Conservation (phyloP, 2,888 invertebrate species). For the Pachymerium ferrugineum region DNA sequence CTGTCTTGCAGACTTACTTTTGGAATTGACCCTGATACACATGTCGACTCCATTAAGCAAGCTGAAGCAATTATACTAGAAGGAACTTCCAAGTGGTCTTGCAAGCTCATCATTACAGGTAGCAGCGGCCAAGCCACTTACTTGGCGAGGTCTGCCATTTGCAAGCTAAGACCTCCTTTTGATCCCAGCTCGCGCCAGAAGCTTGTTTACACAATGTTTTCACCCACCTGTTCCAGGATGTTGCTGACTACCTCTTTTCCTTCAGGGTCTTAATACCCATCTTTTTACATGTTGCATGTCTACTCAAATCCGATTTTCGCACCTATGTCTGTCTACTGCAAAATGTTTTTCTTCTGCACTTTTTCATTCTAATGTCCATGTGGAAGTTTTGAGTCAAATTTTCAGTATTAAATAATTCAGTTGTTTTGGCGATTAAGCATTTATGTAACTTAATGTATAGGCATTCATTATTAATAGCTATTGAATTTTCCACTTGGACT, state of each 20-base stretch:
- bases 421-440: no score
- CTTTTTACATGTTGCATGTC: neutral
- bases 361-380: neutral
- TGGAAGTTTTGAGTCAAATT: neutral
- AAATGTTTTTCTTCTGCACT: neutral
- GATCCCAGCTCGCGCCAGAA: neutral
- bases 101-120: constrained; percentile 99
- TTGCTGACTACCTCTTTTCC: neutral
- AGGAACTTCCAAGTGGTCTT: constrained; percentile 99
- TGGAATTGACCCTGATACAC: constrained; percentile 94
- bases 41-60: constrained; percentile 95
- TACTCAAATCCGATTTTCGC: no score
- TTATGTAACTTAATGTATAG: neutral
- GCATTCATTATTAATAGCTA: neutral
- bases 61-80: constrained; percentile 96
- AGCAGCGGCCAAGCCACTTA: constrained; percentile 42
- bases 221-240: neutral
- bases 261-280: neutral
- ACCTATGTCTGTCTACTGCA: neutral
- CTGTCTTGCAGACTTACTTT: constrained; percentile 78
- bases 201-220: neutral
- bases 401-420: no score
- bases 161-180: neutral
- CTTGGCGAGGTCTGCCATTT: constrained; percentile 14
- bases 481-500: neutral